phyloP scores from a whole-genome alignment of 2,888 invertebrate species.

The Creontiades dilutus region DNA sequence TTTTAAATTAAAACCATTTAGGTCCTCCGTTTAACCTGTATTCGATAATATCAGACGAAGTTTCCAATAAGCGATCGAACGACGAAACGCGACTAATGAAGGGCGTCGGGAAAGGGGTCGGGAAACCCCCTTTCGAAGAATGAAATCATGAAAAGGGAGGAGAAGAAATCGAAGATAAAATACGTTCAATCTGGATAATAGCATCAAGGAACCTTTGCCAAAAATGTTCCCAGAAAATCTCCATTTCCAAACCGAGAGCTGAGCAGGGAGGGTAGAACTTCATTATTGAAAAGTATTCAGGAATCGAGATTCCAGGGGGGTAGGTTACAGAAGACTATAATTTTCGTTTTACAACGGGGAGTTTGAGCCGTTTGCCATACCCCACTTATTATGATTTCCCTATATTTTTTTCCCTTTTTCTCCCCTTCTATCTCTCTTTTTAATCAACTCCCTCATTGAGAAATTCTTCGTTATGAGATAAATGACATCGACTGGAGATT shows the following conservation, averaged over 20 bases:
- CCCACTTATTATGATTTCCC: too few relatives aligned
- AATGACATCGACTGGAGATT: too few relatives aligned
- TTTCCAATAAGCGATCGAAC: too few relatives aligned
- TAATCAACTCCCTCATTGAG: neutral
- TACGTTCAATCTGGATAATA: slow-evolving; percentile 70
- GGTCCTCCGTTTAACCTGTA: too few relatives aligned
- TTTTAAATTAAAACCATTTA: too few relatives aligned
- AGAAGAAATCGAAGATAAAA: slow-evolving; percentile 65
- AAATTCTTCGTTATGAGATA: neutral
- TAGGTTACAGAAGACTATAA: neutral
- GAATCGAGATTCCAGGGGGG: neutral
- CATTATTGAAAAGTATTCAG: slow-evolving; percentile 62
- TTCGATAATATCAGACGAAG: too few relatives aligned
- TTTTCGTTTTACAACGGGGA: neutral
- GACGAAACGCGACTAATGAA: neutral
- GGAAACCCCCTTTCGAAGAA: neutral
- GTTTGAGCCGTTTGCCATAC: neutral
- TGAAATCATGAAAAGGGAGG: slow-evolving; percentile 31
- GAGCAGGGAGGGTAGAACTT: slow-evolving; percentile 14
- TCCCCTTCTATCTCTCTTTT: too few relatives aligned
- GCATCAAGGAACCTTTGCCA: slow-evolving; percentile 71
- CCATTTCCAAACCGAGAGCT: slow-evolving; percentile 6
- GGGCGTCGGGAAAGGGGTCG: neutral
- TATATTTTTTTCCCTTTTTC: too few relatives aligned
- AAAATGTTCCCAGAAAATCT: slow-evolving; percentile 61